A percentile compares a stretch with the other conserved stretches of the same genome.
These are phyloP conservation scores for Phrynocephalus guinanensis DNA, from an alignment of 2,797 vertebrate genomes.

Conservation along the genomic window DNA sequence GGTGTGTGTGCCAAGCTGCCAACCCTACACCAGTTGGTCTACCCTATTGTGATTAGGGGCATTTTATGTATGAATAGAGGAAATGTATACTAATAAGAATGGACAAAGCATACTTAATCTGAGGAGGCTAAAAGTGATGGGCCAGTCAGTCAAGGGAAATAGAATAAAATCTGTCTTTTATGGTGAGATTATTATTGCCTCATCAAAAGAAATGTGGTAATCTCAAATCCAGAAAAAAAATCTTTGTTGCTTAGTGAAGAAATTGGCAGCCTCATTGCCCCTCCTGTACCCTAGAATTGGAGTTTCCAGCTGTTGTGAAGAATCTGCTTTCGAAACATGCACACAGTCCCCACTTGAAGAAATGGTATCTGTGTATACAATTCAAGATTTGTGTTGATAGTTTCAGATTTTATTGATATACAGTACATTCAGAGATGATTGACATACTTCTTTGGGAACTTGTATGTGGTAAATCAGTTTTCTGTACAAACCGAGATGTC, in stretches of 20 bases:
- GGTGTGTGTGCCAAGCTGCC: background rate
- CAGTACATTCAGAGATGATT: background rate
- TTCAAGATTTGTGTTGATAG: slow-evolving; percentile 21
- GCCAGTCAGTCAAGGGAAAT: background rate
- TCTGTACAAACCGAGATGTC: background rate
- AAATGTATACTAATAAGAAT: background rate
- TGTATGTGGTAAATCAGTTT: background rate
- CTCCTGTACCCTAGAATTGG: background rate
- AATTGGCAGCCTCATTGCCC: background rate
- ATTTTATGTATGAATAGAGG: background rate
- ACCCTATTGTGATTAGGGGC: background rate
- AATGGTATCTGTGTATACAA: background rate
- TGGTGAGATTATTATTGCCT: background rate
- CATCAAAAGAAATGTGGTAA: background rate
- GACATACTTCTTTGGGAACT: background rate
- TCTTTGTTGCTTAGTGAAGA: background rate
- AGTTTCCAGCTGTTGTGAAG: background rate
- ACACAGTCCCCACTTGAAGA: background rate
- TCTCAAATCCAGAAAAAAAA: background rate
- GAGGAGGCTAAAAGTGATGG: background rate
- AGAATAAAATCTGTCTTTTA: background rate
- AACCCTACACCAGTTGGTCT: background rate
- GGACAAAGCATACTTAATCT: slow-evolving; percentile 8
- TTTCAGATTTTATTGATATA: slow-evolving; percentile 34
- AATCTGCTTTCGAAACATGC: background rate